Base-by-base conservation (phyloP, 2,888 invertebrate species). In the Hydrotaea cyrtoneurina region DNA sequence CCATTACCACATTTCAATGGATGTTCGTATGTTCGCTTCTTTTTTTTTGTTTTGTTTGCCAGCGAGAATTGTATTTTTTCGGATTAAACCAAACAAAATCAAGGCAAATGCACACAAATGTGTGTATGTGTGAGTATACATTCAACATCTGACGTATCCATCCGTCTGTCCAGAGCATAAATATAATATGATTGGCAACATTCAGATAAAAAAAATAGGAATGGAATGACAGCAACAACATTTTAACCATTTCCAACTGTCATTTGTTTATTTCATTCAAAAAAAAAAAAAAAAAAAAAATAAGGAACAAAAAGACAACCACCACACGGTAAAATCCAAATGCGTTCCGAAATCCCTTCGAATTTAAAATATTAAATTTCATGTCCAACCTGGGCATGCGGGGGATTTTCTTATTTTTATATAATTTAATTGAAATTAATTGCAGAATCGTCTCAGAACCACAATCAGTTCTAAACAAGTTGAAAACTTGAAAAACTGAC, bases 241-340 rank as follows among this genome's bases (percentile, higher is more conserved):
- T 89, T 89, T 86, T 85, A 88, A 86, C 87, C 88, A 87, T 89
- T 88, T 89, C 55, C 87, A 87, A 87, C 87, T 87, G 88, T 88
- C 88, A 89, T 88, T 88, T 88, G 87, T 53, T 73, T 77, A 4
- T 50, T 78, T 71, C 69, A 78, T 78, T 71, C 13, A n/a, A 64
- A 15, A 64, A 26, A 62, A 31, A 62, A 21, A 31, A 46, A 53
- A 53, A 2, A 53, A 53, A 53, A 53, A n/a, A n/a, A n/a, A n/a
- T n/a, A n/a, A n/a, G n/a, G n/a, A n/a, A n/a, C n/a, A n/a, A n/a
- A n/a, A n/a, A n/a, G n/a, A n/a, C n/a, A n/a, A n/a, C n/a, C n/a
- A n/a, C n/a, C n/a, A n/a, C n/a, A n/a, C n/a, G n/a, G n/a, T n/a
- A n/a, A n/a, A n/a, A n/a, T n/a, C n/a, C n/a, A n/a, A 53, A 17